phyloP scores from a whole-genome alignment of 2,797 vertebrate genomes.

The Phataginus tricuspis region DNA sequence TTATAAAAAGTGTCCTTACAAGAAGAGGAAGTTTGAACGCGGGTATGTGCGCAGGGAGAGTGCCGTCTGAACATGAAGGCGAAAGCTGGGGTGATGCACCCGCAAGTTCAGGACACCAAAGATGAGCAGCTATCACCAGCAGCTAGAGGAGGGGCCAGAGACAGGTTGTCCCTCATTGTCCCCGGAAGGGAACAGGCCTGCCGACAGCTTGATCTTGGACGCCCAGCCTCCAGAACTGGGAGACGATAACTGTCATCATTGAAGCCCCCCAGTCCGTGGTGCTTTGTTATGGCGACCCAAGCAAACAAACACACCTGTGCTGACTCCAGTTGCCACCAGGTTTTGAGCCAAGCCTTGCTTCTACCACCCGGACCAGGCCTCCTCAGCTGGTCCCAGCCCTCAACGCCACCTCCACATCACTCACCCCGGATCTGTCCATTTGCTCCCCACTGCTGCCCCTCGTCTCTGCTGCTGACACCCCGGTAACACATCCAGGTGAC shows the following conservation, averaged over 20 bases:
- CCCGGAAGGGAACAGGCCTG: neutral
- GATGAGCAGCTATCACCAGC: neutral
- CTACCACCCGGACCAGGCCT: rapidly evolving
- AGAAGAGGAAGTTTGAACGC: neutral
- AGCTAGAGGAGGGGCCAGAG: neutral
- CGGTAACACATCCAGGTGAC: neutral
- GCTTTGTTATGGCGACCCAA: neutral
- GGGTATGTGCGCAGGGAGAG: neutral
- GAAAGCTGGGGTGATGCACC: neutral
- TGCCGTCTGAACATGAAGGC: neutral
- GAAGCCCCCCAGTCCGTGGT: neutral
- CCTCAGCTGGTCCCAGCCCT: neutral
- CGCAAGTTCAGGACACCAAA: neutral
- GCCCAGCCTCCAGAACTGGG: neutral
- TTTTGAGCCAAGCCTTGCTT: neutral
- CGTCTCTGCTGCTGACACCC: neutral
- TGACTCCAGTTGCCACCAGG: neutral
- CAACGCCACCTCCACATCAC: rapidly evolving
- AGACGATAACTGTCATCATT: neutral
- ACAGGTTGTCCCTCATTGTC: neutral
- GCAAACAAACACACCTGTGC: neutral
- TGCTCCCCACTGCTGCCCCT: neutral
- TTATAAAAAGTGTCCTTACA: no score
- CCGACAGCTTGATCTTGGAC: neutral
- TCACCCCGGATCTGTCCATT: rapidly evolving